Conservation (phyloP, 2,113 vertebrate genomes). For the Pterocles gutturalis region DNA sequence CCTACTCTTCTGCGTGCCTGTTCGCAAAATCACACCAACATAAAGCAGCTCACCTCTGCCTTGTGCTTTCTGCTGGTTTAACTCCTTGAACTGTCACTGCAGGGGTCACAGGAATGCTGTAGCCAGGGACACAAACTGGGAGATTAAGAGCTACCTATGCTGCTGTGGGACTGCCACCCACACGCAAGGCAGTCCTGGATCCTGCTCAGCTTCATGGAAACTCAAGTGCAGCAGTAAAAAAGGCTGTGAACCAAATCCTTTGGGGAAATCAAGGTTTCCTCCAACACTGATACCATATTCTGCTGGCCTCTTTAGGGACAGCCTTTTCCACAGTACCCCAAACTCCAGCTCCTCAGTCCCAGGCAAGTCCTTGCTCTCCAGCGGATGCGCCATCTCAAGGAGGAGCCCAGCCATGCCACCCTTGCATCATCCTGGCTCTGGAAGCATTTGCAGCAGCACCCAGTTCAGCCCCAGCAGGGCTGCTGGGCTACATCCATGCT, state of each 20-base stretch:
- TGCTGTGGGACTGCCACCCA: neutral
- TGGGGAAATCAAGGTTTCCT: neutral
- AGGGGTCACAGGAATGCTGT: neutral
- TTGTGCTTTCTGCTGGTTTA: neutral
- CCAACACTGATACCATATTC: neutral
- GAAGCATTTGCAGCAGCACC: neutral
- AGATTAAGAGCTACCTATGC: neutral
- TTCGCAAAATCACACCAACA: neutral
- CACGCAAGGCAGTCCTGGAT: neutral
- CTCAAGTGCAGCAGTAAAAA: neutral
- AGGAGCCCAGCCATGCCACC: neutral
- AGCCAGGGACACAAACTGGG: neutral
- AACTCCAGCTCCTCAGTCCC: neutral
- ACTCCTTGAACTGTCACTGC: neutral
- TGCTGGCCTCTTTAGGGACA: neutral
- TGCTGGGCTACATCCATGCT: neutral
- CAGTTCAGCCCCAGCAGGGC: neutral
- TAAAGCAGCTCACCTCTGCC: neutral
- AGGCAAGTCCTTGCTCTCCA: neutral
- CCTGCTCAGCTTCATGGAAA: neutral
- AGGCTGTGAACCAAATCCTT: neutral
- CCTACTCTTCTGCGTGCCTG: neutral
- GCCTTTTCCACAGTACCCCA: neutral
- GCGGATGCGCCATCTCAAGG: fast-evolving
- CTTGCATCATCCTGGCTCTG: neutral